phyloP scores from a whole-genome alignment of 2,113 vertebrate genomes.

The Pantherophis guttatus region DNA sequence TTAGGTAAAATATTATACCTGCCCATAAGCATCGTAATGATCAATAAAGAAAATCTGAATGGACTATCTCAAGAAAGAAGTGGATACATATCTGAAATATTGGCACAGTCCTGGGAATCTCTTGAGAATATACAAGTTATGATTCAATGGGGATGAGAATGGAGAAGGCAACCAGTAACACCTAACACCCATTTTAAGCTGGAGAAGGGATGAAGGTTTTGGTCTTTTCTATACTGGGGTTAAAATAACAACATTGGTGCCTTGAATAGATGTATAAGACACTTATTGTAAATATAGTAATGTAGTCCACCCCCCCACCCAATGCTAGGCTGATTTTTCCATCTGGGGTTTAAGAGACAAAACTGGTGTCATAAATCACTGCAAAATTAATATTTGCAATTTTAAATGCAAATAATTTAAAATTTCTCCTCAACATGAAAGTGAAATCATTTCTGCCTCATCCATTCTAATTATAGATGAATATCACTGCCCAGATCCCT shows the following conservation, averaged over 20 bases:
- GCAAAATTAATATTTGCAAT: background rate
- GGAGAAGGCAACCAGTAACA: background rate
- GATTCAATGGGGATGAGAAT: background rate
- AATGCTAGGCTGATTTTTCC: background rate
- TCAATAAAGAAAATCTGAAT: background rate
- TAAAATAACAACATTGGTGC: background rate
- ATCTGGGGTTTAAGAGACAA: background rate
- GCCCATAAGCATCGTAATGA: background rate
- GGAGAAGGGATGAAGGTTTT: background rate
- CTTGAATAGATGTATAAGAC: background rate
- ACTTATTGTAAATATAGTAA: background rate
- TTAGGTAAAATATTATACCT: background rate
- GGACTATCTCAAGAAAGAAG: background rate
- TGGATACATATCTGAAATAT: background rate
- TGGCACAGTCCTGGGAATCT: too few relatives aligned
- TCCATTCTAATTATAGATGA: background rate
- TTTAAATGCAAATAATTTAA: background rate
- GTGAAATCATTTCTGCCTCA: background rate
- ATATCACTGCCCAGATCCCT: background rate
- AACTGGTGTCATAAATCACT: background rate
- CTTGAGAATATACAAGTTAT: background rate
- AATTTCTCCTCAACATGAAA: background rate
- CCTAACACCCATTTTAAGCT: background rate
- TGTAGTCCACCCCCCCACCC: background rate
- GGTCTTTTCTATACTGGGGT: background rate